Percentiles rank a stretch among this genome's conserved stretches.
Conservation (phyloP, 1,140 invertebrate genomes). For the Pseudoatta argentina region DNA sequence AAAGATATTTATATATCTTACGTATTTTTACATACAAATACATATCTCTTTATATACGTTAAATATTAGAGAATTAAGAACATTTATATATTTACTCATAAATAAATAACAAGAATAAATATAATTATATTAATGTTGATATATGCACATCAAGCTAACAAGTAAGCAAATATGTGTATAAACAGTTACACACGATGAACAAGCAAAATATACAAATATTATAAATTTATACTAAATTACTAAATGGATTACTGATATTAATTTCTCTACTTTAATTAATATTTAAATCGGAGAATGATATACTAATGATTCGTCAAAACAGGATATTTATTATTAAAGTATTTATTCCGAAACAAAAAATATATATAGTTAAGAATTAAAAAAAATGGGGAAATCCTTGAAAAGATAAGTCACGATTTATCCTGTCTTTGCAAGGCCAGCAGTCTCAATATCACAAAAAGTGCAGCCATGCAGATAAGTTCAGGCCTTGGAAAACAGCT, state of each 20-base stretch:
- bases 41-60: neutral
- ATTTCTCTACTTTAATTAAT: constrained; percentile 14
- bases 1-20: neutral
- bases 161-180: neutral
- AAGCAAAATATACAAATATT: neutral
- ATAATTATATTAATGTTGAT: neutral
- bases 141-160: neutral
- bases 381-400: neutral
- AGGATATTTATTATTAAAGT: neutral
- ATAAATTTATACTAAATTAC: too few species aligned
- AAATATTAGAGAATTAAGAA: neutral
- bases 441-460: constrained; percentile 7
- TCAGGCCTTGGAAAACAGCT: neutral
- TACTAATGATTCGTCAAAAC: neutral
- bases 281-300: neutral
- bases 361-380: neutral
- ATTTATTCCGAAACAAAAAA: neutral
- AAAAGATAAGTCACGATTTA: neutral
- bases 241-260: constrained; percentile 12
- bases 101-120: neutral
- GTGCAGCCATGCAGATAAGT: constrained; percentile 26
- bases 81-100: constrained; percentile 6
- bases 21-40: neutral
- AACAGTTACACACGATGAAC: neutral
- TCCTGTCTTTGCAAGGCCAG: neutral